A percentile compares a stretch with the other conserved stretches of the same genome.
Conservation (phyloP, 2,113 vertebrate species). For the Osmerus eperlanus region DNA sequence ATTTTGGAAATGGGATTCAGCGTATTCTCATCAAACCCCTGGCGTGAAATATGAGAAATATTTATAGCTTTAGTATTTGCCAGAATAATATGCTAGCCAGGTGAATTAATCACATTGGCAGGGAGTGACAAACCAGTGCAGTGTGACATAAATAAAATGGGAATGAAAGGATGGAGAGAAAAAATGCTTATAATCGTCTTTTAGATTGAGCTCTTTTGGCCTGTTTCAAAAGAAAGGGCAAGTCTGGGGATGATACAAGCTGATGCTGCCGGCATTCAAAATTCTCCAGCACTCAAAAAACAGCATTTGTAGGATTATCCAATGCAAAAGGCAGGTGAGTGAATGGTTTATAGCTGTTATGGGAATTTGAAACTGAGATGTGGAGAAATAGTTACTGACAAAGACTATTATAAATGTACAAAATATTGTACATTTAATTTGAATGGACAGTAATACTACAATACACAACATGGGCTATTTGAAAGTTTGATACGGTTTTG, state of each 20-base stretch:
- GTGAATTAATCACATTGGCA: conserved; percentile 64
- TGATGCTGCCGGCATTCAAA: conserved; percentile 20
- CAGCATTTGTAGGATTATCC: conserved; percentile 38
- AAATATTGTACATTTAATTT: neutral
- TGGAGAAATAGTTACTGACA: neutral
- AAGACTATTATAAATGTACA: neutral
- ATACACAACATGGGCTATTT: too few species aligned
- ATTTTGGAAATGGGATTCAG: conserved; percentile 58
- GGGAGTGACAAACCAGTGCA: conserved; percentile 52
- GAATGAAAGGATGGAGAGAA: conserved; percentile 38
- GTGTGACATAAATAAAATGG: conserved; percentile 54
- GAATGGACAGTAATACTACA: neutral
- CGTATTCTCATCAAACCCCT: conserved; percentile 57
- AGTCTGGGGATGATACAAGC: conserved; percentile 7
- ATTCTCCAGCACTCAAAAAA: conserved; percentile 27
- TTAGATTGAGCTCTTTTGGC: conserved; percentile 40
- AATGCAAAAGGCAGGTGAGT: conserved; percentile 30
- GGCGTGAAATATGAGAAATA: conserved; percentile 54
- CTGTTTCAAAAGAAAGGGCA: conserved; percentile 39
- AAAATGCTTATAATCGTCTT: conserved; percentile 43
- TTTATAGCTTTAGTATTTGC: conserved; percentile 55
- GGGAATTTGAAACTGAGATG: conserved; percentile 11
- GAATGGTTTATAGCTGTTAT: conserved; percentile 37
- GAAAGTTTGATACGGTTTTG: too few species aligned
- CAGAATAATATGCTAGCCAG: conserved; percentile 61